Evolutionary conservation across 1,140 invertebrate genomes (phyloP), one percentile per base, ranked within the genome.

Genomic region (Physella acuta): DNA sequence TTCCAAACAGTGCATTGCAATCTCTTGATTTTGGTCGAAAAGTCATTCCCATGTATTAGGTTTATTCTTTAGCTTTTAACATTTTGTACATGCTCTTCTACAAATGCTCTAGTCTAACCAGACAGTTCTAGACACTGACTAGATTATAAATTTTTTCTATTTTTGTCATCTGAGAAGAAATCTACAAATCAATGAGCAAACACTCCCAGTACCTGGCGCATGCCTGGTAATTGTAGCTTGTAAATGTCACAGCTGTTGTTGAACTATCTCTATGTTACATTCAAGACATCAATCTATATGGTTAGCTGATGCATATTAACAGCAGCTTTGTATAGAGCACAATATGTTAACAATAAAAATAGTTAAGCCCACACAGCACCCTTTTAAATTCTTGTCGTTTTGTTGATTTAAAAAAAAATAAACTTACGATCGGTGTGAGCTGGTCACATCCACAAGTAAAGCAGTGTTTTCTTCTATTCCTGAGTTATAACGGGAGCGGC

Each of bases 381-480:
- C 1, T 34, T n/a, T n/a, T n/a, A n/a, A n/a, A n/a, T n/a, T n/a
- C n/a, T n/a, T n/a, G n/a, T n/a, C n/a, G n/a, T n/a, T n/a, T n/a
- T n/a, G n/a, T n/a, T n/a, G n/a, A n/a, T n/a, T n/a, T n/a, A n/a
- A n/a, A n/a, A n/a, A n/a, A n/a, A n/a, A n/a, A n/a, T n/a, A 4
- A 44, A 39, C 64, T 67, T 56, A 67, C 64, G 64, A 56, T 55
- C 51, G 33, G 14, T 67, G 64, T 26, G 51, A 55, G 20, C 64
- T 67, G 17, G 52, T 55, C 1, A 73, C 71, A 51, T 76, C 75
- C 26, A 78, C 70, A 24, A 81, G 62, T 49, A 78, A 77, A 17
- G 76, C 71, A 16, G 74, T 78, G 36, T 75, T 71, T 60, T 80
- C 79, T 51, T 79, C 78, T 67, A 66, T 75, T 31, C 64, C 64